These are phyloP conservation scores for Zaprionus ghesquierei DNA, from an alignment of 1,140 invertebrate species.

Conservation along the genomic window DNA sequence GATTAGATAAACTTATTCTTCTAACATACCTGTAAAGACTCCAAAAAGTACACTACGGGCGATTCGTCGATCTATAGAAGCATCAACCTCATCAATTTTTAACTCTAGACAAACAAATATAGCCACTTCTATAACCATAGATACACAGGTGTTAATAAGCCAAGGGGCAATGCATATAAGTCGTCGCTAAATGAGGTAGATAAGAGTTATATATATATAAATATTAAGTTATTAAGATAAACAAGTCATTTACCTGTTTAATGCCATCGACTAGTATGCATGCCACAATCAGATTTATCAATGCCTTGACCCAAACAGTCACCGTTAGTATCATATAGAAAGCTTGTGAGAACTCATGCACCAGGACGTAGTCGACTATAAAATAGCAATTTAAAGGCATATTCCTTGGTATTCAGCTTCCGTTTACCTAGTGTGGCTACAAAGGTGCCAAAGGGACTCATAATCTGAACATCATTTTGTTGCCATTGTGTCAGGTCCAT, in stretches of 20 bases:
- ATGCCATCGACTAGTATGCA: slow-evolving; percentile 76
- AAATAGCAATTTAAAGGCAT: not conserved
- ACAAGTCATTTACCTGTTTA: slow-evolving; percentile 56
- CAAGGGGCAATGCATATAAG: slow-evolving; percentile 78
- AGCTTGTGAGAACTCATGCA: slow-evolving; percentile 74
- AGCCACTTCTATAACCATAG: slow-evolving; percentile 67
- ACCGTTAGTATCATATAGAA: slow-evolving; percentile 78
- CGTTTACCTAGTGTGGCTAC: slow-evolving; percentile 62
- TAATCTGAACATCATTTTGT: slow-evolving; percentile 59
- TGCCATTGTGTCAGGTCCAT: slow-evolving; percentile 67
- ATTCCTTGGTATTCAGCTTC: not conserved
- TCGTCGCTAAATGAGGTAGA: slow-evolving; percentile 55
- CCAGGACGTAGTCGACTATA: slow-evolving; percentile 71
- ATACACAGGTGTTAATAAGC: slow-evolving; percentile 69
- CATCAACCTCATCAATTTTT: slow-evolving; percentile 76
- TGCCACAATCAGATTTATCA: slow-evolving; percentile 76
- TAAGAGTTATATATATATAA: not conserved
- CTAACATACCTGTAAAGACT: slow-evolving; percentile 63
- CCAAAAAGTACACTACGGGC: slow-evolving; percentile 73
- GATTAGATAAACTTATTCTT: not conserved
- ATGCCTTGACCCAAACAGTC: slow-evolving; percentile 74
- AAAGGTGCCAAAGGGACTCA: slow-evolving; percentile 62
- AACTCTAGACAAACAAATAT: slow-evolving; percentile 72
- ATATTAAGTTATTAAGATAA: not conserved
- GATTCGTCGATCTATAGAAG: slow-evolving; percentile 72